phyloP scores from a whole-genome alignment of 2,113 vertebrate species.

The Artemisiospiza belli region DNA sequence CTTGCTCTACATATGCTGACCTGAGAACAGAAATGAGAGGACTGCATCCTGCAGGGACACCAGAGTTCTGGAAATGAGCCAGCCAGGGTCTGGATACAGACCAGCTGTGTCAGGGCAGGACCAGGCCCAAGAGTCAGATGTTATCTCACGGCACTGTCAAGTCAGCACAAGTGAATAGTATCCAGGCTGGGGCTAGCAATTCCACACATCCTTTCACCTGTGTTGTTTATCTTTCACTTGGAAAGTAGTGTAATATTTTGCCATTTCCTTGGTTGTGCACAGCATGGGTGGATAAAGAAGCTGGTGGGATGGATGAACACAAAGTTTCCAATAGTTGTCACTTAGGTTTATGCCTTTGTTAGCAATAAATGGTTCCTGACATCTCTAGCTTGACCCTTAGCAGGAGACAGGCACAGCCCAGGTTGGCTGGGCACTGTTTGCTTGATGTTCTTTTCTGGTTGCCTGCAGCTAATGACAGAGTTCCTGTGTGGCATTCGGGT shows the following conservation, averaged over 20 bases:
- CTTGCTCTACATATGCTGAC: not conserved
- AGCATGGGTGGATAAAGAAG: not conserved
- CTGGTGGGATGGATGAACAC: not conserved
- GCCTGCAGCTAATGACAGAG: slow-evolving; percentile 88
- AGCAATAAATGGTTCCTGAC: not conserved
- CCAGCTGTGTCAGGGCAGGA: not conserved
- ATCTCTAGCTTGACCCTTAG: not conserved
- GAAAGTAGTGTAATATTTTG: not conserved
- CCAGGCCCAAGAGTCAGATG: not conserved
- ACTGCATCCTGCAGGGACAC: not conserved
- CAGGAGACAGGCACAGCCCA: not conserved
- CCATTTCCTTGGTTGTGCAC: not conserved
- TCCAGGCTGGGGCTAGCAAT: not conserved
- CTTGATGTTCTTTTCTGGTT: not conserved
- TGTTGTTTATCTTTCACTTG: not conserved
- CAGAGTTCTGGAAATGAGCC: not conserved
- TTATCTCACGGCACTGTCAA: not conserved
- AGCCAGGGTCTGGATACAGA: not conserved
- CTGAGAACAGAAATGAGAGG: not conserved
- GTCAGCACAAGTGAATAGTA: not conserved
- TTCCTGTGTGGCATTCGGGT: slow-evolving; percentile 90
- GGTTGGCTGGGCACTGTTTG: not conserved
- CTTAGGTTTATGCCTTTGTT: not conserved
- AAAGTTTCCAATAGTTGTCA: not conserved
- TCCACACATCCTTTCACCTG: not conserved